Evolutionary conservation across 2,797 vertebrate genomes (phyloP).

Genomic region (Phyllotis vaccarum): DNA sequence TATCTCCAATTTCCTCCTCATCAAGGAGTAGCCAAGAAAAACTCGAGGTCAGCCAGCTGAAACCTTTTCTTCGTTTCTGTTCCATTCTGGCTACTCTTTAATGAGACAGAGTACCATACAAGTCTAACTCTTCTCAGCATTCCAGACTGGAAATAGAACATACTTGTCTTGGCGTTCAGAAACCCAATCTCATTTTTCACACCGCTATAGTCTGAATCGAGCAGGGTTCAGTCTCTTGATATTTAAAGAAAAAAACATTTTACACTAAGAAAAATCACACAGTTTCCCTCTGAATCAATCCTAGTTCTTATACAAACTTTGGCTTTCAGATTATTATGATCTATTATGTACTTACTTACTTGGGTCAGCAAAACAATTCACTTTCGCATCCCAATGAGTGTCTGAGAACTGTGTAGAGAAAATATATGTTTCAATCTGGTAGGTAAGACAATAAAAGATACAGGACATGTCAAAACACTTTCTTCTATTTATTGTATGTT

Average conservation of each 20-base stretch:
- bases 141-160: slow-evolving; percentile 10
- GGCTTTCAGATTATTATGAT: slow-evolving; percentile 43
- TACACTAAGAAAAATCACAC: not conserved
- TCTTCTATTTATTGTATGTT: slow-evolving; percentile 16
- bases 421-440: not conserved
- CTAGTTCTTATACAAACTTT: not conserved
- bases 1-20: slow-evolving; percentile 54
- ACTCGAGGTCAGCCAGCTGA: slow-evolving; percentile 20
- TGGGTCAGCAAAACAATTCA: slow-evolving; percentile 23
- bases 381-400: not conserved
- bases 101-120: not conserved
- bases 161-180: slow-evolving; percentile 20
- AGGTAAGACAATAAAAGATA: not conserved
- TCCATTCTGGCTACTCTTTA: not conserved
- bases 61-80: not conserved
- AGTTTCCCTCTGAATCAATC: not conserved
- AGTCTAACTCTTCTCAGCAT: not conserved
- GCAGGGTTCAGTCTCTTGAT: not conserved
- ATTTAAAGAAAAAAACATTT: slow-evolving; percentile 44
- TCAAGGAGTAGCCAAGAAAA: slow-evolving; percentile 51
- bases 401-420: not conserved
- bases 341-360: slow-evolving; percentile 1
- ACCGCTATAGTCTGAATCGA: slow-evolving; percentile 9
- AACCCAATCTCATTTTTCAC: not conserved
- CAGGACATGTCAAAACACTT: not conserved